phyloP scores from a whole-genome alignment of 2,888 invertebrate genomes.

The Ariolimax columbianus region DNA sequence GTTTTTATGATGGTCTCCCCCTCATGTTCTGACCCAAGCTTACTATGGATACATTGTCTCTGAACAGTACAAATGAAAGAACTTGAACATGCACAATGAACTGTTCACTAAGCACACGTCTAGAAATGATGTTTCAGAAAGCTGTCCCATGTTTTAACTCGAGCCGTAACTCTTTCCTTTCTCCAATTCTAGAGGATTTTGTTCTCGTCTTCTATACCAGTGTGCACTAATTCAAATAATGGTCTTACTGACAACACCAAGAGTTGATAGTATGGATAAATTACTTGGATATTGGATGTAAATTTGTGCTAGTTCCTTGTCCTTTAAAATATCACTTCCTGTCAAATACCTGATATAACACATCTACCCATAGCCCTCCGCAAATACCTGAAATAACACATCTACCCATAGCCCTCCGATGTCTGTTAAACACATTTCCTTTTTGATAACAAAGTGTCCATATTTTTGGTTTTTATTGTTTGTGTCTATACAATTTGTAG shows the following conservation, averaged over 20 bases:
- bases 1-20: constrained; percentile 46
- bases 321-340: neutral
- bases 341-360: neutral
- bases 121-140: neutral
- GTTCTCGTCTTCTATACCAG: neutral
- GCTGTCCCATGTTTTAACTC: neutral
- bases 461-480: neutral
- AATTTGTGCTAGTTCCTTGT: neutral
- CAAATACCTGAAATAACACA: neutral
- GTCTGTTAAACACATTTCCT: no score
- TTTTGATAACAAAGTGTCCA: neutral
- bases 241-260: no score
- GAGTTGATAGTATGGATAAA: neutral
- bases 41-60: neutral
- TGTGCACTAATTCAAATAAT: no score
- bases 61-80: neutral
- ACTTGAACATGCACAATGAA: neutral
- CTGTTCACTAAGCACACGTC: neutral
- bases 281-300: neutral
- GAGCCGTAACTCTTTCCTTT: neutral
- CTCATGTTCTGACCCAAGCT: neutral
- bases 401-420: no score
- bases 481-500: neutral
- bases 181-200: neutral
- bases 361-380: neutral